Conservation (phyloP, 2,888 invertebrate genomes). For the Cheilosia scutellata region DNA sequence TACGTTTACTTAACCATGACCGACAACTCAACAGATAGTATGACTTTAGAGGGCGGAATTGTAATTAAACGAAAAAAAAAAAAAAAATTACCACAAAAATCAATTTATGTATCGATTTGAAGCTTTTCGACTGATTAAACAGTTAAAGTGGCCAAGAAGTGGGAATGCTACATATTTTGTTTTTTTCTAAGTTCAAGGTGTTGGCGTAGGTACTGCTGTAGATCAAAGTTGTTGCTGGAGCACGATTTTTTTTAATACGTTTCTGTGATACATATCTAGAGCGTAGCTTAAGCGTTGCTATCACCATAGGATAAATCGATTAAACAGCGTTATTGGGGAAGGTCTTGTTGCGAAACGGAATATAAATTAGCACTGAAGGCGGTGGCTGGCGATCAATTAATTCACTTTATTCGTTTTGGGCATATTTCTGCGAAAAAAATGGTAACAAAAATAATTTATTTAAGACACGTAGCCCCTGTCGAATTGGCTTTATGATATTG, state of each 20-base stretch:
- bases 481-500: no score
- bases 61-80: background rate
- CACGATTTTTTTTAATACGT: background rate
- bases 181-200: constrained; percentile 40
- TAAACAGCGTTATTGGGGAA: constrained; percentile 30
- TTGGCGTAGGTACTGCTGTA: background rate
- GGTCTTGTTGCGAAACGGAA: constrained; percentile 13
- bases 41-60: constrained; percentile 6
- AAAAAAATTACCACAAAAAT: constrained; percentile 12
- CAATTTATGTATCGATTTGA: constrained; percentile 10
- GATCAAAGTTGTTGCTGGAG: background rate
- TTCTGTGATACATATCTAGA: constrained; percentile 25
- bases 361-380: constrained; percentile 19
- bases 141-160: constrained; percentile 10
- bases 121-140: constrained; percentile 20
- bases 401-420: no score
- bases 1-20: constrained; percentile 18
- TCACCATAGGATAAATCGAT: constrained; percentile 16
- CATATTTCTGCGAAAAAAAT: background rate
- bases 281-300: constrained; percentile 3
- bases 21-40: constrained; percentile 17
- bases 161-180: background rate
- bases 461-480: background rate
- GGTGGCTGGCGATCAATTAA: no score
- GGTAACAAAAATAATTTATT: background rate